Conservation (phyloP, 2,797 vertebrate genomes). For the Phoxinus dragarum region DNA sequence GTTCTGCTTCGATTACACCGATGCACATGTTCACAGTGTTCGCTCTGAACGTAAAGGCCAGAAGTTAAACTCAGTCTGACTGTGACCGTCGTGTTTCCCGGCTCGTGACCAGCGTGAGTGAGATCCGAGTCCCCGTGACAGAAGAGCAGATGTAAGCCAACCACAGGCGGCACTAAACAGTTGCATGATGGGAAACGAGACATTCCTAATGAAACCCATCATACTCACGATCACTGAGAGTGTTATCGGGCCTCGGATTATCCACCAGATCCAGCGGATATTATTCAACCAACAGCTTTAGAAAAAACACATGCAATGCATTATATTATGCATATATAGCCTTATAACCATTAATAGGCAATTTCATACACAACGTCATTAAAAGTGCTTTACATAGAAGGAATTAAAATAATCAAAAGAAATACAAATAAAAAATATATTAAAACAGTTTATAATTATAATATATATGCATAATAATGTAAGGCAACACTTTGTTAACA, state of each 20-base stretch:
- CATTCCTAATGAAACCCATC: neutral
- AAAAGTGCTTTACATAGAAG: no score
- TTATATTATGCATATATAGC: neutral
- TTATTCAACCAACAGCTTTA: slow-evolving; percentile 89
- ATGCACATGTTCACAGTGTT: no score
- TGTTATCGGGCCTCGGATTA: slow-evolving; percentile 89
- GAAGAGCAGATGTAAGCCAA: neutral
- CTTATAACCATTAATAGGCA: no score
- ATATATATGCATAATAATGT: no score
- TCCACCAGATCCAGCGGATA: slow-evolving; percentile 92
- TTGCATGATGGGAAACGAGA: neutral
- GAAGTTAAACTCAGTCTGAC: neutral
- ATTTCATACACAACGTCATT: no score
- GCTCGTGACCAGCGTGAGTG: slow-evolving; percentile 32
- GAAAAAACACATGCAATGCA: slow-evolving; percentile 3
- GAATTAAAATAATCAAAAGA: no score
- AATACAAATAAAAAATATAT: no score
- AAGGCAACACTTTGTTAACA: neutral
- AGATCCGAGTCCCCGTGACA: slow-evolving; percentile 13
- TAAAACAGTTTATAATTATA: no score
- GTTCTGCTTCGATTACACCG: neutral
- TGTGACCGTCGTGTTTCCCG: neutral
- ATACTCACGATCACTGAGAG: slow-evolving; percentile 86
- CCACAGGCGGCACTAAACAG: neutral
- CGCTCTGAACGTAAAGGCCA: neutral